These are phyloP conservation scores for Aproaerema taeniolella DNA, from an alignment of 2,888 invertebrate species.

Conservation along the genomic window DNA sequence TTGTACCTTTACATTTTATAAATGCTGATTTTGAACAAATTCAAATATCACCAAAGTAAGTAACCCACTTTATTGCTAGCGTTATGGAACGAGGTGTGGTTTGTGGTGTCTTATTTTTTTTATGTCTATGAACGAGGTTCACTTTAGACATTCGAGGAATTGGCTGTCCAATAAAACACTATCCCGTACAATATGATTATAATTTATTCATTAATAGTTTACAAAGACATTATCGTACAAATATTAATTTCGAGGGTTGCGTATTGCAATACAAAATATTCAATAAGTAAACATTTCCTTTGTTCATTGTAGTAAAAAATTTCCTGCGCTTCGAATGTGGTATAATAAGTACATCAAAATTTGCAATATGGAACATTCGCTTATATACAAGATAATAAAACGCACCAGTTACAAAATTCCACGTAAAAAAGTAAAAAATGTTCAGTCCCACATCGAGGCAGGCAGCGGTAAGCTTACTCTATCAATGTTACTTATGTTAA, in stretches of 20 bases:
- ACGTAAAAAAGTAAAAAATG: conserved; percentile 22
- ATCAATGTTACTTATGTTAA: conserved; percentile 51
- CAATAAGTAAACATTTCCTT: conserved; percentile 31
- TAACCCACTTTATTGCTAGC: too few relatives aligned
- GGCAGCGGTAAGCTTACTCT: conserved; percentile 40
- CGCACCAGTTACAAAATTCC: conserved; percentile 38
- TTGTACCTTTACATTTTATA: too few relatives aligned
- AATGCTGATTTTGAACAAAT: too few relatives aligned
- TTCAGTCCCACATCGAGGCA: conserved; percentile 34
- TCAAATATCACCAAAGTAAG: too few relatives aligned
- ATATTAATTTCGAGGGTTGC: conserved; percentile 54
- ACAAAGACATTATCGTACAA: conserved; percentile 75
- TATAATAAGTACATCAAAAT: conserved; percentile 36
- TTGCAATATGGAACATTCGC: conserved; percentile 24
- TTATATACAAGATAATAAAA: conserved; percentile 47
- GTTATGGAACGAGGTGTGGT: too few relatives aligned
- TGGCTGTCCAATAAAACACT: conserved; percentile 43
- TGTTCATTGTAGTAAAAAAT: conserved; percentile 36
- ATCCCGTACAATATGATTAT: conserved; percentile 68
- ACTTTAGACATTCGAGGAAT: background rate
- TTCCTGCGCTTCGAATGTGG: conserved; percentile 30
- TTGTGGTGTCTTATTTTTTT: too few relatives aligned
- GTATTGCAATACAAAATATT: conserved; percentile 39
- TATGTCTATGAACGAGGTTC: too few relatives aligned
- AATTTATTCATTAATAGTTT: conserved; percentile 77